A percentile compares a stretch with the other conserved stretches of the same genome.
phyloP scores from a whole-genome alignment of 2,888 invertebrate genomes.

The Drosophila paramelanica region DNA sequence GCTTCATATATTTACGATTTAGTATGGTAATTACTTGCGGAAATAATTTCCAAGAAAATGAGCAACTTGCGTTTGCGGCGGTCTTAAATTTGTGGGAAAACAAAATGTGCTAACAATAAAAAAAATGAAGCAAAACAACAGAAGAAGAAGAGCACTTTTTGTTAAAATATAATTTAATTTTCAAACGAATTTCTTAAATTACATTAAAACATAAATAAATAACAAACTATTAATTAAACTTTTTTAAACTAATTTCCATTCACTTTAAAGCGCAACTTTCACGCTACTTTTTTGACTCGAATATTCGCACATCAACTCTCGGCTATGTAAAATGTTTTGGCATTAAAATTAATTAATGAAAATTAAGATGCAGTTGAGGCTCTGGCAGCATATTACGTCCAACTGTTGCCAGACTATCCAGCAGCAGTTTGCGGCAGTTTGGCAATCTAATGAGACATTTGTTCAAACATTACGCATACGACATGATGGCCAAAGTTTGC shows the following conservation, averaged over 20 bases:
- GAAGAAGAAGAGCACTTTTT: too few species aligned
- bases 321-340: conserved; percentile 15
- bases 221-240: too few species aligned
- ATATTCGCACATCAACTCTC: conserved; percentile 4
- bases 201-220: too few species aligned
- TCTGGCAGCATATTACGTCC: conserved; percentile 5
- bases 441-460: conserved; percentile 27
- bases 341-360: conserved; percentile 37
- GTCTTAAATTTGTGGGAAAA: background rate
- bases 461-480: conserved; percentile 48
- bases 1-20: background rate
- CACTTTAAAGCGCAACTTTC: background rate
- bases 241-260: background rate
- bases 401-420: conserved; percentile 23
- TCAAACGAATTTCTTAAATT: too few species aligned
- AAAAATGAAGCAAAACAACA: too few species aligned
- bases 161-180: too few species aligned
- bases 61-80: background rate
- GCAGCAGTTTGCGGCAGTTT: conserved; percentile 6
- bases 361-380: conserved; percentile 3
- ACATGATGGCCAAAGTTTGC: conserved; percentile 24
- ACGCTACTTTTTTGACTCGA: background rate
- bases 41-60: background rate
- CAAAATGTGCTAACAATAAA: too few species aligned
- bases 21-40: background rate